phyloP scores from a whole-genome alignment of 2,797 vertebrate species.

The Psittacula echo region DNA sequence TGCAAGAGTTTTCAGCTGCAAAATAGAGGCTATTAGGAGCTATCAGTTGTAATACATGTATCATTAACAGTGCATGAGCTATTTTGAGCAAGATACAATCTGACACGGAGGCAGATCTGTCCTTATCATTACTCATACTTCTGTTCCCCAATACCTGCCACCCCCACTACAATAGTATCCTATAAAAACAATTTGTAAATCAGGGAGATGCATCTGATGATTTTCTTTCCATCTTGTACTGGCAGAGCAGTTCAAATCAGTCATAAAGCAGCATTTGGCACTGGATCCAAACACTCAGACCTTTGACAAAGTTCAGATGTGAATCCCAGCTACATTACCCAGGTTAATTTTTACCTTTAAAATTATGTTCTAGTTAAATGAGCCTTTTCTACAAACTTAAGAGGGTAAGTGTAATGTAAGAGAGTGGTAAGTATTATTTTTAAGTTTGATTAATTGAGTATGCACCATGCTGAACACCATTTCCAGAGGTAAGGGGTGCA shows the following conservation, averaged over 20 bases:
- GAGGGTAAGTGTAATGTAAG: neutral
- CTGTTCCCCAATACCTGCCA: neutral
- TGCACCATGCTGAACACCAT: neutral
- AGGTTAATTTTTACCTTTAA: neutral
- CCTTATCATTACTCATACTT: neutral
- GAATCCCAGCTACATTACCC: neutral
- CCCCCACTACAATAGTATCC: neutral
- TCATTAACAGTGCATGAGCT: neutral
- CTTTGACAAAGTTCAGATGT: neutral
- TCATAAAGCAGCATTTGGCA: neutral
- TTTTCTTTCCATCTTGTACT: neutral
- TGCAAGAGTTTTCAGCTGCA: neutral
- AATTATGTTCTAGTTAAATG: neutral
- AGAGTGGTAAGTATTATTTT: constrained; percentile 40
- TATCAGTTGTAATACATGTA: neutral
- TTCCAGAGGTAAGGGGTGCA: constrained; percentile 10
- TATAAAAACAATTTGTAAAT: neutral
- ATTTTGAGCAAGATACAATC: neutral
- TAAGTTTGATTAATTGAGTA: constrained; percentile 38
- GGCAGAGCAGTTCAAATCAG: neutral
- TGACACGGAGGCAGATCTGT: neutral
- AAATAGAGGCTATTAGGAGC: neutral
- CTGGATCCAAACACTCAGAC: neutral
- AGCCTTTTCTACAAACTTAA: constrained; percentile 16
- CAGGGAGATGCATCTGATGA: neutral